Evolutionary conservation across 2,888 invertebrate genomes (phyloP).

Genomic region (Lepas anatifera): DNA sequence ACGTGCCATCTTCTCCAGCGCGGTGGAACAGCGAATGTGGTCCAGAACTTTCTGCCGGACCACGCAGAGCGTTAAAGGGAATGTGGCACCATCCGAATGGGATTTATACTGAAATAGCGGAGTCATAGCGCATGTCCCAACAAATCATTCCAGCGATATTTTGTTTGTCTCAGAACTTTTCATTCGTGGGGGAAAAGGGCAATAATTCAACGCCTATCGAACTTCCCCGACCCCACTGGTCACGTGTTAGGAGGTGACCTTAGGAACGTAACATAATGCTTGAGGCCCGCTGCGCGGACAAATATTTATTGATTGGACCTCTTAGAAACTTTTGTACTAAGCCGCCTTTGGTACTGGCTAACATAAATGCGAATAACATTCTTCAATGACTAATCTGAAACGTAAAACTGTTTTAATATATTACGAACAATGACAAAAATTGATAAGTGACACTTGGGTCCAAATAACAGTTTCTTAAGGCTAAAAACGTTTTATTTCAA

Average conservation of each 20-base stretch:
- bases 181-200: no score
- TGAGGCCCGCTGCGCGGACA: no score
- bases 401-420: neutral
- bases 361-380: no score
- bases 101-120: neutral
- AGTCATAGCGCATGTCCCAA: neutral
- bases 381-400: no score
- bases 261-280: neutral
- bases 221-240: neutral
- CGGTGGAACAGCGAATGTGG: slow-evolving; percentile 56
- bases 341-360: no score
- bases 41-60: slow-evolving; percentile 50
- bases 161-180: no score
- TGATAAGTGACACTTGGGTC: neutral
- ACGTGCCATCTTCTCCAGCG: slow-evolving; percentile 52
- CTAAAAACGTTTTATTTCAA: no score
- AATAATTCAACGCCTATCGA: neutral
- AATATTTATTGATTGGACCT: no score
- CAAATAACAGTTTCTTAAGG: no score
- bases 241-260: neutral
- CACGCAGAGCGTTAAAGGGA: neutral
- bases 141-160: neutral
- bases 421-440: neutral
- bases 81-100: neutral
- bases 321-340: no score